Percentiles rank a stretch among this genome's conserved stretches.
These are phyloP conservation scores for Hydrophis major DNA, from an alignment of 2,797 vertebrate species.

Conservation along the genomic window DNA sequence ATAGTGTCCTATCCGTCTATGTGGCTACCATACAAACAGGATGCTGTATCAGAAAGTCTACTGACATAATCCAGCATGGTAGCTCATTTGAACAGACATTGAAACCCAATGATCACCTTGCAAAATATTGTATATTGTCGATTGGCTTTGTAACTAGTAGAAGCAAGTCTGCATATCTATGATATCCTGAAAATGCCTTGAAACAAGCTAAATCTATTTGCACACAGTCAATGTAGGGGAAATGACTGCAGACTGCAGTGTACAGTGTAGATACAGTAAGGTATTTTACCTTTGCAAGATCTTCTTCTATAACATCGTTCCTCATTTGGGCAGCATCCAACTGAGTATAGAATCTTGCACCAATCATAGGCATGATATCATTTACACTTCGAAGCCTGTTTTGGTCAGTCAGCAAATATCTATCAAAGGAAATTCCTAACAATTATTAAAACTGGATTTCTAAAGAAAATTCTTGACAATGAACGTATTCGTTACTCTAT, in stretches of 20 bases:
- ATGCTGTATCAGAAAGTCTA: neutral
- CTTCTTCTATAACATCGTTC: constrained; percentile 98
- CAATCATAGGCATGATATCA: constrained; percentile 99
- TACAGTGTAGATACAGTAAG: neutral
- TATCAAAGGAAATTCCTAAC: constrained; percentile 61
- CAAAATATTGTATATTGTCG: neutral
- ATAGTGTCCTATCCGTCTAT: neutral
- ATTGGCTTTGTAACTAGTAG: neutral
- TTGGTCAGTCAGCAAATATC: constrained; percentile 98
- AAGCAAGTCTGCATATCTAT: neutral
- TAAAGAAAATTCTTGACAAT: neutral
- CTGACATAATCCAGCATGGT: neutral
- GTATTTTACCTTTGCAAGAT: constrained; percentile 91
- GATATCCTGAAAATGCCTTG: neutral
- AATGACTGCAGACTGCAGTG: neutral
- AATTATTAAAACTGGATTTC: constrained; percentile 4
- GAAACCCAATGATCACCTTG: neutral
- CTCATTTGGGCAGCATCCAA: constrained; percentile 98
- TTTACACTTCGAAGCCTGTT: constrained; percentile 97
- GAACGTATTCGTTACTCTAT: neutral
- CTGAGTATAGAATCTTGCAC: constrained; percentile 97
- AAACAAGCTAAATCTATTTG: neutral
- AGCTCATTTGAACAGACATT: neutral
- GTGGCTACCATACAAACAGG: neutral
- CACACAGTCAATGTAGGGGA: neutral